Conservation (phyloP, 2,797 vertebrate genomes). For the Cynopterus sphinx region DNA sequence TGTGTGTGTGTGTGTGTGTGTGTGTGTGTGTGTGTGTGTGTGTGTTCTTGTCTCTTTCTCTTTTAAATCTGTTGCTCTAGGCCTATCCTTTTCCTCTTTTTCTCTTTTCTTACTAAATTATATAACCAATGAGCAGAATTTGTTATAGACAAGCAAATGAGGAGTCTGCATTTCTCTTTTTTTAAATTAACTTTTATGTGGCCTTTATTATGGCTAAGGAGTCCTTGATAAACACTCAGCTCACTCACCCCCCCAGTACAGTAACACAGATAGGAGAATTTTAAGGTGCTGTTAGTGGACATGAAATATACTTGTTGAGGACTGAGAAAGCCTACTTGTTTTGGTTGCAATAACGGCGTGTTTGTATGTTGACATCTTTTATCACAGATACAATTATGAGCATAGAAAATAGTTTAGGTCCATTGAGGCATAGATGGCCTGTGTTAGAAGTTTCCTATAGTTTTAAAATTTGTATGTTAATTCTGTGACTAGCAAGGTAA, state of each 20-base stretch:
- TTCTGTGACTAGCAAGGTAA: not conserved
- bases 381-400: not conserved
- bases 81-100: not conserved
- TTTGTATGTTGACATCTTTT: conserved; percentile 12
- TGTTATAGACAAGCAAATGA: not conserved
- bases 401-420: not conserved
- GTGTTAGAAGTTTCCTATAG: not conserved
- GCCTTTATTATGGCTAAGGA: not conserved
- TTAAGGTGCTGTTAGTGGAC: not conserved
- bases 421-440: not conserved
- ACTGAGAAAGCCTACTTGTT: conserved; percentile 16
- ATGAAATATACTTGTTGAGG: not conserved
- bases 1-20: not conserved
- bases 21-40: not conserved
- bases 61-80: not conserved
- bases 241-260: not conserved
- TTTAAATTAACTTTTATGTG: not conserved
- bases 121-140: not conserved
- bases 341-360: not conserved
- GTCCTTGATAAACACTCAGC: not conserved
- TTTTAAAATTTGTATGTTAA: not conserved
- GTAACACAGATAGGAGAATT: not conserved
- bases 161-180: not conserved
- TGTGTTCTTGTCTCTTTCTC: not conserved
- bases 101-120: conserved; percentile 23